Conservation (phyloP, 2,113 vertebrate species). For the Mustelus asterias region DNA sequence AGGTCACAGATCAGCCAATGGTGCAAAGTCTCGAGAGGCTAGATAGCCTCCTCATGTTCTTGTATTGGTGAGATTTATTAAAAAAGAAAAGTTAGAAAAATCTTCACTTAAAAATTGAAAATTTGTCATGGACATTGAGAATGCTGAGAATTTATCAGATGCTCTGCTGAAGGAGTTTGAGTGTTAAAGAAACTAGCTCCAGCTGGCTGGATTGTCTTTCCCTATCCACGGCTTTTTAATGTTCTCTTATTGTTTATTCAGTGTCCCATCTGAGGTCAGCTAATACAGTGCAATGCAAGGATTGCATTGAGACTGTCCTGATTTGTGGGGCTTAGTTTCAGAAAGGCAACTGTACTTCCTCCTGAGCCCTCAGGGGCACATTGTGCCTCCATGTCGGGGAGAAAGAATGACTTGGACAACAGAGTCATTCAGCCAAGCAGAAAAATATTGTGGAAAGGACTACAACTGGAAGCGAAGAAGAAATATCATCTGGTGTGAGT, state of each 20-base stretch:
- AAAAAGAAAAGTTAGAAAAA: neutral
- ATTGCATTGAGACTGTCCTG: neutral
- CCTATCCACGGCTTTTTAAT: neutral
- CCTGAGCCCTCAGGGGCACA: neutral
- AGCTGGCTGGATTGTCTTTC: neutral
- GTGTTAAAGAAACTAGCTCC: neutral
- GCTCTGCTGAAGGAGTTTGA: neutral
- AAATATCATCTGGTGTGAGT: neutral
- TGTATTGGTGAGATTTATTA: neutral
- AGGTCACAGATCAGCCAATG: too few species aligned
- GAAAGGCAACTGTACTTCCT: neutral
- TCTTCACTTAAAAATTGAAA: neutral
- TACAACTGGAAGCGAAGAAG: neutral
- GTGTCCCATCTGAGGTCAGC: neutral
- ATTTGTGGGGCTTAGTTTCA: neutral
- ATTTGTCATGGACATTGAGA: neutral
- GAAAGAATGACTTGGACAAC: neutral
- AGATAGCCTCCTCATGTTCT: neutral
- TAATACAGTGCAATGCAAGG: neutral
- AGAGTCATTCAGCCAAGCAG: neutral
- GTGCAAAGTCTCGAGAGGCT: neutral
- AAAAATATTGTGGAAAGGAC: neutral
- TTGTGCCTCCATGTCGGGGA: neutral
- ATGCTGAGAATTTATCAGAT: neutral
- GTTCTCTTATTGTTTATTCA: neutral